phyloP scores from a whole-genome alignment of 1,140 invertebrate genomes.

The Scaptomyza pallida region DNA sequence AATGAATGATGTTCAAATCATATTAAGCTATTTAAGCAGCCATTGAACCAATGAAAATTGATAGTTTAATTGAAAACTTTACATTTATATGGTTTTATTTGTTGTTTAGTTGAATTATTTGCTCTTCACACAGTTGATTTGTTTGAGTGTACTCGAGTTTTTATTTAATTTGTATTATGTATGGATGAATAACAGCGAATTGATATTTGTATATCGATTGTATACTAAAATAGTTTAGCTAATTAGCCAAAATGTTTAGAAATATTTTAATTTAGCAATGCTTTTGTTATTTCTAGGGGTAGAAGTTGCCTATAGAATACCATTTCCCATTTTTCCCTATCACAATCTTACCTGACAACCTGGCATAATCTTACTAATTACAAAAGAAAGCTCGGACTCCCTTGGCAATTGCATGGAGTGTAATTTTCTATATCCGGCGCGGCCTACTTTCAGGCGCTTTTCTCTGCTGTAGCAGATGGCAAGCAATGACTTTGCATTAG shows the following conservation, averaged over 20 bases:
- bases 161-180: too few species aligned
- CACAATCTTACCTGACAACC: background rate
- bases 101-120: too few species aligned
- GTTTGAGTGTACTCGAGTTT: too few species aligned
- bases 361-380: background rate
- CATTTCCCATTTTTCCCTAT: too few species aligned
- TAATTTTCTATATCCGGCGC: constrained; percentile 12
- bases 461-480: constrained; percentile 44
- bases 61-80: constrained; percentile 1
- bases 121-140: too few species aligned
- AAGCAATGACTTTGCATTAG: constrained; percentile 76
- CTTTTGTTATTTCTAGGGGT: too few species aligned
- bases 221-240: too few species aligned
- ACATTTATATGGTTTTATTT: background rate
- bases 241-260: too few species aligned
- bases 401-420: constrained; percentile 1
- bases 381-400: background rate
- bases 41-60: constrained; percentile 14
- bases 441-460: constrained; percentile 2
- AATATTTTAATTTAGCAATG: too few species aligned
- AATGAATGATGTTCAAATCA: constrained; percentile 54
- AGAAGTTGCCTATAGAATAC: too few species aligned
- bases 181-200: too few species aligned
- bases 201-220: too few species aligned
- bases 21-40: constrained; percentile 8